Evolutionary conservation across 1,140 invertebrate species (phyloP), one percentile per base, ranked within the genome.

Genomic region (Aradophagus sp.): DNA sequence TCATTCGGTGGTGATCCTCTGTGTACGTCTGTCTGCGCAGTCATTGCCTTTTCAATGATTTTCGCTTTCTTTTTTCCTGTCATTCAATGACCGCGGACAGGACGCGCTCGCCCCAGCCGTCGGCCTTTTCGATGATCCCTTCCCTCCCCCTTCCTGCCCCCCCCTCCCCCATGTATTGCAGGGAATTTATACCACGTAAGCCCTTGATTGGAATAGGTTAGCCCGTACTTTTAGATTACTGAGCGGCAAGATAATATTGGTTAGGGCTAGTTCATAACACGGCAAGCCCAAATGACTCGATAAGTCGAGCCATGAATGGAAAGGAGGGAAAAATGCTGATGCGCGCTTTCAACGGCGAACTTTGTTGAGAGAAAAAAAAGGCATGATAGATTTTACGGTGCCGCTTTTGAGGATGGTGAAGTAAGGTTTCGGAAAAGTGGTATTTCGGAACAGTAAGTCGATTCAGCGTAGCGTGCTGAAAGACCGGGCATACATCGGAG

Each of bases 31-130:
- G 74, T 68, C 76, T 53, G 73, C 61, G 65, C 73, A 82, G 80
- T 82, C 80, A 82, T 83, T 75, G 77, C 76, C n/a, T 77, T 80
- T 84, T 84, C 82, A 86, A 84, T 86, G 81, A 86, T 84, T 83
- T 81, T 80, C 76, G 74, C 76, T 84, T n/a, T n/a, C 74, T 80
- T 83, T 82, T 77, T 77, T 76, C 77, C 74, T 77, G 74, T 74
- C 78, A 84, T 86, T 84, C 78, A 84, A 84, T 84, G 82, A 82
- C 78, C 78, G 66, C 74, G 77, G 63, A 41, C 76, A 77, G 74
- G 65, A 73, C 79, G 69, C 67, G 61, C 58, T 73, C 70, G 63
- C 58, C 72, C 71, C 58, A 52, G 62, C 71, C 36, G 71, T 55
- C 42, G 65, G 32, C 75, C 77, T 82, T 82, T 82, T 84, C 82